These are phyloP conservation scores for Caenorhabditis wallacei DNA, from an alignment of 2,888 invertebrate species.

Conservation along the genomic window DNA sequence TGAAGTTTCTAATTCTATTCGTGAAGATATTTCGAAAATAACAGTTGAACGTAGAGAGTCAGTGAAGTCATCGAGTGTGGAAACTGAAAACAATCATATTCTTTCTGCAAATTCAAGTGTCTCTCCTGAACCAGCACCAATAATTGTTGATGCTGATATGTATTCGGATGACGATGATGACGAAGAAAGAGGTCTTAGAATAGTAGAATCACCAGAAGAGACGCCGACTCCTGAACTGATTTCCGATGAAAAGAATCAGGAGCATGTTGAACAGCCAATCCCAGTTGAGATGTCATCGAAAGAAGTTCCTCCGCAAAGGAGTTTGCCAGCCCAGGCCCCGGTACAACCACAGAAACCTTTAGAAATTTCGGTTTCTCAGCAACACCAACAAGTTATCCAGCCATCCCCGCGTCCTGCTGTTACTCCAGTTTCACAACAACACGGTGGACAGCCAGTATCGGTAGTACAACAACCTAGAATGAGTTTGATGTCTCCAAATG, in stretches of 20 bases:
- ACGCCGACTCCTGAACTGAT: slow-evolving; percentile 20
- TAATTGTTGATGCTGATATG: background rate
- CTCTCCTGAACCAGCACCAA: background rate
- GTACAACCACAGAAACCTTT: slow-evolving; percentile 13
- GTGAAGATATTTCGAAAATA: background rate
- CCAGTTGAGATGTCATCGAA: background rate
- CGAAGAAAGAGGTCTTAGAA: background rate
- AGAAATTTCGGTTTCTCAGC: background rate
- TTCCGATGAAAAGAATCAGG: slow-evolving; percentile 5
- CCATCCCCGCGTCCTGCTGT: slow-evolving; percentile 27
- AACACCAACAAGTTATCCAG: slow-evolving; percentile 27
- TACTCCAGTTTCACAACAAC: slow-evolving; percentile 1
- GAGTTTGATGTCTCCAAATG: background rate
- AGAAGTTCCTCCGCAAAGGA: background rate
- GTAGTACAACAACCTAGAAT: slow-evolving; percentile 7
- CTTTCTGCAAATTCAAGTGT: background rate
- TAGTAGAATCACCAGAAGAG: slow-evolving; percentile 15
- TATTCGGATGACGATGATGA: background rate
- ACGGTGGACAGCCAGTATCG: background rate
- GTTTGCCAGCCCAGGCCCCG: background rate
- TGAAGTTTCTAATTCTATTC: background rate
- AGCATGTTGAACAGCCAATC: background rate
- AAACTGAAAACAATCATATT: background rate
- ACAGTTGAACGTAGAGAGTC: background rate
- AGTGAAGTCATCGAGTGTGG: background rate